Evolutionary conservation across 2,797 vertebrate genomes (phyloP), one percentile per base, ranked within the genome.

Genomic region (Cyclura pinguis): DNA sequence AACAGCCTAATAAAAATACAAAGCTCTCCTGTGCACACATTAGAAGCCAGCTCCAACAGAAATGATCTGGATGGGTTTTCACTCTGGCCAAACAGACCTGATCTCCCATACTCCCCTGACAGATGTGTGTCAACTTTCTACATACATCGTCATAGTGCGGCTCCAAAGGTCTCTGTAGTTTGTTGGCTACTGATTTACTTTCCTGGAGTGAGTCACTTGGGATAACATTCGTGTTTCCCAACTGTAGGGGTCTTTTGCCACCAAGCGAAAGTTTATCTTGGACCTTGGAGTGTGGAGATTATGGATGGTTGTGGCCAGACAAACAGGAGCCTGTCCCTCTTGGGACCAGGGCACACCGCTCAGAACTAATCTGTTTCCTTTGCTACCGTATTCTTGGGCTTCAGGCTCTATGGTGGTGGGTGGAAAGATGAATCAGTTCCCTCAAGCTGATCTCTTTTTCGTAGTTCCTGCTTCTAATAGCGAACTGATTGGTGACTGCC

Each of bases 111-210:
- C 6, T 38, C 1, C 69, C 24, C 59, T 20, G 4, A 50, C 3
- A 35, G 2, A 57, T 20, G 1, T 32, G 13, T 47, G 14, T 47
- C 80, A 6, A 24, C 22, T 10, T 3, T 35, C 32, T 10, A 2
- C 6, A 13, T 42, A 29, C 2, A 24, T 27, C 2, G 24, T 27
- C 16, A 32, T 4, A 32, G 5, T 13, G 6, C 2, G 18, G 52
- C 35, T 82, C 52, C 55, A 82, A 83, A 82, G 87, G 80, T 88
- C 87, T n/a, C 8, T 47, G 50, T 10, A 16, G 32, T 42, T 13
- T 57, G 7, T 77, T 59, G 55, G 77, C 64, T 88, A 38, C 64
- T 72, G 78, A 81, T 81, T 57, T 57, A 72, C 77, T 67, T 78
- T 29, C 16, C 64, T 59, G 35, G 7, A 32, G 57, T 57, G 29